phyloP scores from a whole-genome alignment of 2,888 invertebrate species.

The Tolmerus cingulatus region DNA sequence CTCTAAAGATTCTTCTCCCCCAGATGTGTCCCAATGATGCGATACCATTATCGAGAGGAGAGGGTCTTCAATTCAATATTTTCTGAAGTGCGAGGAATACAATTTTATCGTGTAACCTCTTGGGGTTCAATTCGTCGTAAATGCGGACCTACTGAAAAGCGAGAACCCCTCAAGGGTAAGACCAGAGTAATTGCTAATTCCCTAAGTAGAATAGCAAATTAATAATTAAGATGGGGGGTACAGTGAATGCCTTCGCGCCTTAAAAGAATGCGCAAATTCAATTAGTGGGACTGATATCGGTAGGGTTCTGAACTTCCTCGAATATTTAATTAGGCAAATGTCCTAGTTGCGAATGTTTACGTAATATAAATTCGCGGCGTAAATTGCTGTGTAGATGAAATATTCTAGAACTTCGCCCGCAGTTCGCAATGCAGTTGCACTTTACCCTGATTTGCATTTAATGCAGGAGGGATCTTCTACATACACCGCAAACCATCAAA shows the following conservation, averaged over 20 bases:
- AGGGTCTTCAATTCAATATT: not conserved
- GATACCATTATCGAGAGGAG: not conserved
- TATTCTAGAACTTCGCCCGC: not conserved
- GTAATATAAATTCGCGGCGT: not conserved
- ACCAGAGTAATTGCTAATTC: not conserved
- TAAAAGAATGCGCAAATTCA: not conserved
- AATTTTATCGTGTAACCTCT: not conserved
- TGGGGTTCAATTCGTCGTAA: not conserved
- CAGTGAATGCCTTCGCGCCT: not conserved
- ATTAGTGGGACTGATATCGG: not conserved
- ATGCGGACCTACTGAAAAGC: not conserved
- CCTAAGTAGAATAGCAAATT: not conserved
- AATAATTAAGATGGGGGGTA: not conserved
- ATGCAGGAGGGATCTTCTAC: not conserved
- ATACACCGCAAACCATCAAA: not conserved
- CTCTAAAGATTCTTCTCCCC: not conserved
- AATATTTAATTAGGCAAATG: not conserved
- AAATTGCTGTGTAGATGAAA: not conserved
- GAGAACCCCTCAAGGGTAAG: not conserved
- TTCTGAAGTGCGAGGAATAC: not conserved
- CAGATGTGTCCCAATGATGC: not conserved
- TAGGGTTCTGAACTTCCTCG: not conserved
- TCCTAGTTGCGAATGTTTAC: not conserved
- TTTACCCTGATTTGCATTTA: not conserved
- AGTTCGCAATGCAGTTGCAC: not conserved